Evolutionary conservation across 2,113 vertebrate species (phyloP), one percentile per base, ranked within the genome.

Genomic region (Euleptes europaea): DNA sequence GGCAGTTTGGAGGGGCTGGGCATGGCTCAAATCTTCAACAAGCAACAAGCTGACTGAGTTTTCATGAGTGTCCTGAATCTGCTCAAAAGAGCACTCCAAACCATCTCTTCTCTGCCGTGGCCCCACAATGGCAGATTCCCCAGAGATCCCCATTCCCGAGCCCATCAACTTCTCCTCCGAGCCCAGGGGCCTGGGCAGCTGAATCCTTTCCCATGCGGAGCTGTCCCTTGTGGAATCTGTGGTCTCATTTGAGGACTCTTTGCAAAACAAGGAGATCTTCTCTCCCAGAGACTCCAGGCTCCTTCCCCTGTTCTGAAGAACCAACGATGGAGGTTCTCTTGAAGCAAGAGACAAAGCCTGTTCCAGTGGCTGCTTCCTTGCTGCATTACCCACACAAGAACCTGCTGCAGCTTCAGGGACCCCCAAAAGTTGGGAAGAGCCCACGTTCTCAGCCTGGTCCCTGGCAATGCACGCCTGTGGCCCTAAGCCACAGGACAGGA

Each of bases 241-340:
- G 7, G 63, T 19, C 28, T 38, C 51, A 15, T 21, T 2, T 49
- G 4, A 54, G 0, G 0, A 33, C 1, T 51, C 63, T 47, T 13
- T 93, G 86, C 95, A 93, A 82, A 93, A 67, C 0, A 1, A 78
- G 75, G 91, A 87, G 19, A 92, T 92, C 33, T 75, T 85, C 0
- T 28, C 80, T 4, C 92, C 94, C 40, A 94, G 89, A 0, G 95
- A 93, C 81, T 90, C 93, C 71, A 89, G 69, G 17, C 91, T 95
- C 8, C 74, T 31, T 33, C 63, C 63, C 21, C 89, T 84, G 0
- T 0, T 6, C 65, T 3, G 66, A 19, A 2, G 17, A 19, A 23
- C 26, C 10, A 11, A 33, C 44, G 63, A 49, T 31, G 15, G 57
- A n/a, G 82, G 6, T 21, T 54, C 69, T 49, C 71, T 54, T 9